Conservation (phyloP, 2,113 vertebrate species). For the Clarias magur region DNA sequence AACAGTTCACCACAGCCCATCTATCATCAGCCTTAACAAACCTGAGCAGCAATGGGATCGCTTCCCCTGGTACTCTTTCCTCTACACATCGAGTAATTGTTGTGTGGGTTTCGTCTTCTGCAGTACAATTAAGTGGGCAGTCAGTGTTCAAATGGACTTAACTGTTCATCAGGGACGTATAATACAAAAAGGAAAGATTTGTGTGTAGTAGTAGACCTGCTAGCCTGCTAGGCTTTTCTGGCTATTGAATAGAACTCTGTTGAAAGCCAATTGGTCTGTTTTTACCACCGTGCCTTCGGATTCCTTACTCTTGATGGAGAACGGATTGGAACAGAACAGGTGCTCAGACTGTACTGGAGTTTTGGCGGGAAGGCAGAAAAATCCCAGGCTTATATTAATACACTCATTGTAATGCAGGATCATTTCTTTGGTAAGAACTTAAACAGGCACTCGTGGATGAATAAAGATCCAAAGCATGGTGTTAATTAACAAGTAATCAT, state of each 20-base stretch:
- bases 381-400: background rate
- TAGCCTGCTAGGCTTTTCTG: background rate
- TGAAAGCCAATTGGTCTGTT: background rate
- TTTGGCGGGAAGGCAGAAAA: background rate
- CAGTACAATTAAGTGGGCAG: constrained; percentile 28
- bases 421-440: background rate
- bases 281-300: background rate
- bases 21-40: constrained; percentile 28
- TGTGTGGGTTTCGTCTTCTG: constrained; percentile 32
- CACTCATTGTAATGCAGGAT: background rate
- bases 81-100: constrained; percentile 34
- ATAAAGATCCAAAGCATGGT: background rate
- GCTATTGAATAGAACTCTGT: background rate
- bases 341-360: background rate
- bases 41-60: constrained; percentile 23
- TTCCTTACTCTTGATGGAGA: background rate
- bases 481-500: background rate
- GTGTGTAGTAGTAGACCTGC: background rate
- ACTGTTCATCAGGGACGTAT: constrained; percentile 19
- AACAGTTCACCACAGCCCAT: constrained; percentile 18
- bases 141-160: constrained; percentile 26
- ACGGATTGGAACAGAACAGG: background rate
- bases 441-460: background rate
- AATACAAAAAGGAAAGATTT: constrained; percentile 16
- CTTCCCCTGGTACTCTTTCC: constrained; percentile 33